These are phyloP conservation scores for Criorhina ranunculi DNA, from an alignment of 2,888 invertebrate species.

Conservation along the genomic window DNA sequence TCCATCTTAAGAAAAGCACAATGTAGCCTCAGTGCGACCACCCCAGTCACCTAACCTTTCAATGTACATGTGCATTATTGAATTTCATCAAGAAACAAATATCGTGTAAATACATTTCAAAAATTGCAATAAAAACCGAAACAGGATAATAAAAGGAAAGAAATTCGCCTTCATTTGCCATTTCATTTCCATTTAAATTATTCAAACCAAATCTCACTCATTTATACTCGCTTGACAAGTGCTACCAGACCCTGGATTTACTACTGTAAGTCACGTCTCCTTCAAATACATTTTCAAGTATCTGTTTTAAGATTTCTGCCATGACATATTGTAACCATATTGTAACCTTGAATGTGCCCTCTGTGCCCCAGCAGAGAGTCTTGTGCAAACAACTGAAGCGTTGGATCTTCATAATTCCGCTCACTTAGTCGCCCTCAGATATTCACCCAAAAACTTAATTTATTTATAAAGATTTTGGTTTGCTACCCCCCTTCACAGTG, in stretches of 20 bases:
- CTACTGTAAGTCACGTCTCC: conserved; percentile 33
- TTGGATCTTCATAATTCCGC: conserved; percentile 48
- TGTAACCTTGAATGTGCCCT: conserved; percentile 46
- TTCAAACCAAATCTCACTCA: conserved; percentile 27
- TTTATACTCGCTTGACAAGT: conserved; percentile 27
- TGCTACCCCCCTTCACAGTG: neutral
- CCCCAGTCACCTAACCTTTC: too few relatives aligned
- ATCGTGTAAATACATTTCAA: neutral
- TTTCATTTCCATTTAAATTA: conserved; percentile 42
- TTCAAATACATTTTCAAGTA: conserved; percentile 26
- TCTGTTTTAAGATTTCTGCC: conserved; percentile 12
- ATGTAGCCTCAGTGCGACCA: too few relatives aligned
- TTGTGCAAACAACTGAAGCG: conserved; percentile 18
- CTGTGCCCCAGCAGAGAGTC: conserved; percentile 5
- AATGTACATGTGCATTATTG: too few relatives aligned
- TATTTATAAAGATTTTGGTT: conserved; percentile 52
- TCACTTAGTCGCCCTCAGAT: conserved; percentile 36
- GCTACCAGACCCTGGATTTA: conserved; percentile 36
- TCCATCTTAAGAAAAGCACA: too few relatives aligned
- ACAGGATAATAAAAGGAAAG: neutral
- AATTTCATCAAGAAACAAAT: neutral
- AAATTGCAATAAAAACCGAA: neutral
- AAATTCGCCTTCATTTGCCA: conserved; percentile 9
- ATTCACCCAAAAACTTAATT: conserved; percentile 44
- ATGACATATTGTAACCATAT: conserved; percentile 48